These are phyloP conservation scores for Spinus pinus DNA, from an alignment of 2,797 vertebrate genomes.

Conservation along the genomic window DNA sequence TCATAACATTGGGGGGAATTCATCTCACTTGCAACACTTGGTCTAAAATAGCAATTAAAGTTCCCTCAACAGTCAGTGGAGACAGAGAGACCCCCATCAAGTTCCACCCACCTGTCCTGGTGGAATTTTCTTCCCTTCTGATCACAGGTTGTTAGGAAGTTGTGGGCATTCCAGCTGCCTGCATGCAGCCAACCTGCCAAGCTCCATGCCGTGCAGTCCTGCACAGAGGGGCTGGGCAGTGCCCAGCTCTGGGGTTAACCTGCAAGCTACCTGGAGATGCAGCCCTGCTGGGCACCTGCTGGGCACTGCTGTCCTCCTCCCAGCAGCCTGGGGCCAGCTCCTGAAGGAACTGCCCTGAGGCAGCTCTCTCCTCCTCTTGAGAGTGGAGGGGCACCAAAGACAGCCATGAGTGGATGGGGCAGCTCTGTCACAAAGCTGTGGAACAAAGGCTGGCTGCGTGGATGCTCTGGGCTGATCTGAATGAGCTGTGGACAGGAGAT, in stretches of 20 bases:
- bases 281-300: not conserved
- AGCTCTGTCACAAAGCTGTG: not conserved
- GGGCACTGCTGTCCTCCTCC: not conserved
- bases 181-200: not conserved
- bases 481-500: not conserved
- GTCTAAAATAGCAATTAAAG: not conserved
- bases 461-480: not conserved
- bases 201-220: fast-evolving
- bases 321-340: not conserved
- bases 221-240: not conserved
- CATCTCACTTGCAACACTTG: not conserved
- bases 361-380: not conserved
- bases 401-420: not conserved
- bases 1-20: not conserved
- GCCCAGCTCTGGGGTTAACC: not conserved
- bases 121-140: not conserved
- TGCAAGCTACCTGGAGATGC: fast-evolving
- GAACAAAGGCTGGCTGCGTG: not conserved
- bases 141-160: not conserved
- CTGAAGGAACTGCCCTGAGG: not conserved
- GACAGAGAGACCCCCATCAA: not conserved
- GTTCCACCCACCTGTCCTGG: not conserved
- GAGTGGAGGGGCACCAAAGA: not conserved
- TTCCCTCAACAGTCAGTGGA: not conserved
- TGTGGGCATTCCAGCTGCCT: not conserved